Conservation (phyloP, 2,888 invertebrate genomes). For the Nomada fabriciana region DNA sequence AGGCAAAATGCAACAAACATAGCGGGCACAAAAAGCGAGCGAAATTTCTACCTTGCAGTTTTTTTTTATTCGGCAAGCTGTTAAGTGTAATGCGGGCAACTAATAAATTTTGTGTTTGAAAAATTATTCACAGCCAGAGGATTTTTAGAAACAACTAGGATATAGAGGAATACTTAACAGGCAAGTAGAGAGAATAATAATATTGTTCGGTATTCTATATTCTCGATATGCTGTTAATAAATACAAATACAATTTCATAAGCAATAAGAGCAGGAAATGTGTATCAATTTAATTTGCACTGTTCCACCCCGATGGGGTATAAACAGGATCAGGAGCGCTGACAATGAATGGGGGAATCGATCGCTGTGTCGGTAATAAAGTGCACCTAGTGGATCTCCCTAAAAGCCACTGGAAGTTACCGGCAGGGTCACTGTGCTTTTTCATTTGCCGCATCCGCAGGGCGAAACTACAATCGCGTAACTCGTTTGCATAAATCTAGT, state of each 20-base stretch:
- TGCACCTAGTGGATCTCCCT: conserved; percentile 63
- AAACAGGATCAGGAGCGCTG: conserved; percentile 34
- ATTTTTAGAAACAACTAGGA: too few relatives aligned
- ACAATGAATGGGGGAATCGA: conserved; percentile 72
- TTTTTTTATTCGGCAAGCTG: background rate
- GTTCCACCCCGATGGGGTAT: background rate
- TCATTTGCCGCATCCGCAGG: conserved; percentile 33
- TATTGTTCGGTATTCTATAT: background rate
- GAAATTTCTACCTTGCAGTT: background rate
- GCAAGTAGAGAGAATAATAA: background rate
- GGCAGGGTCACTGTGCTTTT: conserved; percentile 68
- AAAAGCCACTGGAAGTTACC: conserved; percentile 74
- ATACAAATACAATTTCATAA: background rate
- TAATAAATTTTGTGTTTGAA: background rate
- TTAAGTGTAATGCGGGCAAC: background rate
- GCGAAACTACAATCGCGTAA: background rate
- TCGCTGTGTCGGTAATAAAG: conserved; percentile 80
- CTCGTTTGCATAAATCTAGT: background rate
- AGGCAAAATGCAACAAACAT: background rate
- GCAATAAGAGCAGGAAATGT: background rate
- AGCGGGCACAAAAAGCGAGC: background rate
- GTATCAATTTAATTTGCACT: background rate
- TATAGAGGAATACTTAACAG: background rate
- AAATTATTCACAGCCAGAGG: too few relatives aligned
- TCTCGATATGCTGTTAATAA: background rate